Conservation (phyloP, 1,140 invertebrate genomes). For the Heterodera carotae region DNA sequence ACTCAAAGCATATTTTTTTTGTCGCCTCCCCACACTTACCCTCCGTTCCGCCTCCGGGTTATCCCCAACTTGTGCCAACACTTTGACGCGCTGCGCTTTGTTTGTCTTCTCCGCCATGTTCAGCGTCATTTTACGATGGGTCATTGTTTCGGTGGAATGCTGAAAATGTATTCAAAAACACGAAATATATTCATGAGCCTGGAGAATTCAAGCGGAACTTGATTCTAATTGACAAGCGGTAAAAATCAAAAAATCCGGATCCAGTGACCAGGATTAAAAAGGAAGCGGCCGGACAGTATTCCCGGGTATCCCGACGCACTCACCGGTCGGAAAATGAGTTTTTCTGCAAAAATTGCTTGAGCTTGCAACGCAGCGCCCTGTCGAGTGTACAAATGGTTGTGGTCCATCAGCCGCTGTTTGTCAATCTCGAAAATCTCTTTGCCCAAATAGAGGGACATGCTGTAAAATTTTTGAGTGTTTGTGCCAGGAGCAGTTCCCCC, state of each 20-base stretch:
- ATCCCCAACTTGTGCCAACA: constrained; percentile 73
- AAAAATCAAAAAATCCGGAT: too few relatives aligned
- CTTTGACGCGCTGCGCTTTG: constrained; percentile 93
- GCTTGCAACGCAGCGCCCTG: constrained; percentile 97
- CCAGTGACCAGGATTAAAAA: too few relatives aligned
- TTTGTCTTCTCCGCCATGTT: constrained; percentile 93
- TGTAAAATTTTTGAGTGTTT: constrained; percentile 65
- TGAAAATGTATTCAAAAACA: constrained; percentile 69
- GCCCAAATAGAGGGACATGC: constrained; percentile 92
- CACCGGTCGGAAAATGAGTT: constrained; percentile 81
- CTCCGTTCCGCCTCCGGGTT: constrained; percentile 56
- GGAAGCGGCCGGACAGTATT: too few relatives aligned
- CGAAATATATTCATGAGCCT: too few relatives aligned
- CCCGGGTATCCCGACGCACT: constrained; percentile 35
- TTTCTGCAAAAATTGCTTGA: constrained; percentile 92
- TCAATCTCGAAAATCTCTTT: constrained; percentile 97
- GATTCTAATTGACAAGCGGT: too few relatives aligned
- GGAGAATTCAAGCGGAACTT: too few relatives aligned
- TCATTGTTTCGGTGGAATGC: constrained; percentile 90
- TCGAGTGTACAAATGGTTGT: constrained; percentile 91
- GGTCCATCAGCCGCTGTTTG: constrained; percentile 83
- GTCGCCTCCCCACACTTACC: constrained; percentile 37
- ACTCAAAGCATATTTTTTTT: background rate
- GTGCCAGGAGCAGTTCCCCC: too few relatives aligned
- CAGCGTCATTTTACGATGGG: constrained; percentile 96